These are phyloP conservation scores for Pristionchus japonicus DNA, from an alignment of 2,888 invertebrate species.

Conservation along the genomic window DNA sequence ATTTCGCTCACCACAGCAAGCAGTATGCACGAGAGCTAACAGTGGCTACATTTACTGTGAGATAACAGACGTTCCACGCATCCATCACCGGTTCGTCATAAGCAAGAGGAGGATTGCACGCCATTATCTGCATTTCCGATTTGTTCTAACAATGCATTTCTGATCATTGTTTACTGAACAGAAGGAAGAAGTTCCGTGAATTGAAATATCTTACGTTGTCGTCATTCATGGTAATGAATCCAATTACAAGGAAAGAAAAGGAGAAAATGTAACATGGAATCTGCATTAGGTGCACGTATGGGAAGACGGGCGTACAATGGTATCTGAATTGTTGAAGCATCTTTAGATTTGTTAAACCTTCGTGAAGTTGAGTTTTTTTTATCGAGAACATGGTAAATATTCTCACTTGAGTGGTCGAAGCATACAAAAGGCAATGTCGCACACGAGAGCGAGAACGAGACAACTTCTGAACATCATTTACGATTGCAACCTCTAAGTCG, in stretches of 20 bases:
- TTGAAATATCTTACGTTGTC: neutral
- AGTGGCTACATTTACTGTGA: conserved; percentile 38
- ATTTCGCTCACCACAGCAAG: conserved; percentile 30
- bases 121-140: neutral
- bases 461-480: neutral
- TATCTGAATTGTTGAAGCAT: conserved; percentile 31
- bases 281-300: conserved; percentile 39
- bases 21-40: conserved; percentile 10
- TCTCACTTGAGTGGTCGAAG: conserved; percentile 33
- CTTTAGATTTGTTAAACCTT: no score
- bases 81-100: conserved; percentile 12
- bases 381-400: neutral
- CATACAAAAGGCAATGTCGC: conserved; percentile 45
- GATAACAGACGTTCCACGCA: conserved; percentile 43
- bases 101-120: conserved; percentile 41
- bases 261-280: conserved; percentile 38
- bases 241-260: conserved; percentile 21
- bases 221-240: conserved; percentile 41
- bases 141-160: neutral
- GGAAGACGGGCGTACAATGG: neutral
- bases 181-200: neutral
- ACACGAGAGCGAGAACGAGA: conserved; percentile 38
- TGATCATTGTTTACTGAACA: neutral
- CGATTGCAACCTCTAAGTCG: no score
- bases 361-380: no score